Percentiles rank a stretch among this genome's conserved stretches.
Conservation (phyloP, 2,888 invertebrate species). For the Netelia inedita region DNA sequence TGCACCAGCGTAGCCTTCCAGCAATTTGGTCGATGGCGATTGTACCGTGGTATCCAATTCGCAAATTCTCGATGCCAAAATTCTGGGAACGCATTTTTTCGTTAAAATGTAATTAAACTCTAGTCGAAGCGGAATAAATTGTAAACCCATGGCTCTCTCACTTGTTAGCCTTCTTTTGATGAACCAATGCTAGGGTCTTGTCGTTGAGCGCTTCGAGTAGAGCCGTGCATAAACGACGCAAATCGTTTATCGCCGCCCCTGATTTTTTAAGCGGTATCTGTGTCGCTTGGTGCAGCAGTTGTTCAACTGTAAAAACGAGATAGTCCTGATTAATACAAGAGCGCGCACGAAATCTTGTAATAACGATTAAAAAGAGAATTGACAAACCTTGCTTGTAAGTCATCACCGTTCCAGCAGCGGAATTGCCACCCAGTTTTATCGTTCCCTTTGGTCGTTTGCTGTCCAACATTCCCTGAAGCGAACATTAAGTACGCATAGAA, state of each 20-base stretch:
- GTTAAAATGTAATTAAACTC: background rate
- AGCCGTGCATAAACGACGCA: conserved; percentile 92
- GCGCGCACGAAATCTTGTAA: background rate
- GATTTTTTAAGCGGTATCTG: conserved; percentile 87
- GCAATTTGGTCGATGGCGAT: conserved; percentile 89
- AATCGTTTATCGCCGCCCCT: conserved; percentile 90
- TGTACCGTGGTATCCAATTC: conserved; percentile 93
- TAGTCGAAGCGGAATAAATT: background rate
- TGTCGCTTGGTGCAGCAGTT: conserved; percentile 89
- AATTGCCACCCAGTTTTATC: conserved; percentile 89
- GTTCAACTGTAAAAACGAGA: conserved; percentile 87
- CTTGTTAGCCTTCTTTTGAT: conserved; percentile 93
- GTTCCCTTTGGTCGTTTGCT: conserved; percentile 91
- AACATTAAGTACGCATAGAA: conserved; percentile 10
- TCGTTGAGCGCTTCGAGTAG: conserved; percentile 94
- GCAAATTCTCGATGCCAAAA: conserved; percentile 92
- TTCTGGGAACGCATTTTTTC: conserved; percentile 86
- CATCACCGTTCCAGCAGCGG: conserved; percentile 90
- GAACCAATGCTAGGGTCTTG: conserved; percentile 93
- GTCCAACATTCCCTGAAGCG: conserved; percentile 89
- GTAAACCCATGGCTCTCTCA: conserved; percentile 62
- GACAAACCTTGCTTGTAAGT: conserved; percentile 92
- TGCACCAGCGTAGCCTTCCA: conserved; percentile 87
- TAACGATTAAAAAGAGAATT: background rate
- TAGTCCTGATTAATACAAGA: background rate